Percentiles rank a stretch among this genome's conserved stretches.
Conservation (phyloP, 2,797 vertebrate species). For the Takifugu ocellatus region DNA sequence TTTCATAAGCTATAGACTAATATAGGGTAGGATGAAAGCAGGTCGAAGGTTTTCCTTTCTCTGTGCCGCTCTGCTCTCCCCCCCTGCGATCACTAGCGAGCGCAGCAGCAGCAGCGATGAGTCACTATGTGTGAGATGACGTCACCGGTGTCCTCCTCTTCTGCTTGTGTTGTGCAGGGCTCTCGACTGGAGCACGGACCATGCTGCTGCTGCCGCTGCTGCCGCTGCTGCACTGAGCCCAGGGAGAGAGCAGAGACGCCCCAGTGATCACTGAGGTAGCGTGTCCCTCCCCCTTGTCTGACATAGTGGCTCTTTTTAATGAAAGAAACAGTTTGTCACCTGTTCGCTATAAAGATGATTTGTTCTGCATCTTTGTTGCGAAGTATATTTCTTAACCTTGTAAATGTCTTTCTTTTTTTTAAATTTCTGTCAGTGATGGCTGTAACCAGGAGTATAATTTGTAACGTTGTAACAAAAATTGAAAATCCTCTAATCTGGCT, state of each 20-base stretch:
- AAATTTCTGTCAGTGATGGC: background rate
- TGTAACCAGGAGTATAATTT: background rate
- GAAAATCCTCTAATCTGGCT: too few species aligned
- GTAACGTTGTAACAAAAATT: too few species aligned
- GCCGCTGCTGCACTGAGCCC: constrained; percentile 54
- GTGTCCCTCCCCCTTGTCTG: constrained; percentile 47
- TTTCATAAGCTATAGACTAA: background rate
- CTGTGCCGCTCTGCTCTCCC: constrained; percentile 41
- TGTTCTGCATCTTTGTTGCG: constrained; percentile 12
- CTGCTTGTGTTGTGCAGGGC: constrained; percentile 58
- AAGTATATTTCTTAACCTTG: background rate
- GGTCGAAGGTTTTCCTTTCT: constrained; percentile 8
- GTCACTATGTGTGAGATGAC: constrained; percentile 73
- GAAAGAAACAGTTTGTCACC: constrained; percentile 24
- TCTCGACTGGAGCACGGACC: constrained; percentile 62
- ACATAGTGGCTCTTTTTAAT: constrained; percentile 37
- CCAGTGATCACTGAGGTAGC: constrained; percentile 60
- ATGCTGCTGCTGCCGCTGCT: constrained; percentile 43
- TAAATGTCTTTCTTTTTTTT: background rate
- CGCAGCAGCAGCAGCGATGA: constrained; percentile 66
- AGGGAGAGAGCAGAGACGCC: constrained; percentile 53
- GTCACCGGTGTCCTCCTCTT: constrained; percentile 70
- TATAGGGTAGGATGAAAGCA: background rate
- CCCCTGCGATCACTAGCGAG: constrained; percentile 39
- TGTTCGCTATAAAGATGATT: constrained; percentile 49